Evolutionary conservation across 2,888 invertebrate genomes (phyloP).

Genomic region (Acrobasis repandana): DNA sequence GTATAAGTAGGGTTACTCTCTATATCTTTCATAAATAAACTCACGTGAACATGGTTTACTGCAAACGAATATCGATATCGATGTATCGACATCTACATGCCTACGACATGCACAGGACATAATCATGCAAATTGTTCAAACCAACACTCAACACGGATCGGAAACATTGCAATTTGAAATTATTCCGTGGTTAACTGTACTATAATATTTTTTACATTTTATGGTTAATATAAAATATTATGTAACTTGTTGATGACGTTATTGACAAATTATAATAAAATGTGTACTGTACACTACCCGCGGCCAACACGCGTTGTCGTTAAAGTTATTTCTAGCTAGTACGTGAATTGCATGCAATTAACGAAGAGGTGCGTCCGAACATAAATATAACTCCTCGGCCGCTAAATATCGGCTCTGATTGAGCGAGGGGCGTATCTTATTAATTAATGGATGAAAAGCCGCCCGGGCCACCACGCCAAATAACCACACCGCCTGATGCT

Average conservation of each 20-base stretch:
- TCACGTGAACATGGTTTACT: neutral
- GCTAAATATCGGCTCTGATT: slow-evolving; percentile 71
- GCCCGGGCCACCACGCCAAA: slow-evolving; percentile 66
- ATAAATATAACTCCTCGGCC: slow-evolving; percentile 67
- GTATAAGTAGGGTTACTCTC: neutral
- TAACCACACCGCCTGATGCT: slow-evolving; percentile 65
- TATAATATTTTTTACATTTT: slow-evolving; percentile 23
- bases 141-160: slow-evolving; percentile 32
- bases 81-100: slow-evolving; percentile 21
- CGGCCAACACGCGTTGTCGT: slow-evolving; percentile 55
- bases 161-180: slow-evolving; percentile 32
- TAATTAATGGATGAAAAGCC: slow-evolving; percentile 77
- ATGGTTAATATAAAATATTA: slow-evolving; percentile 23
- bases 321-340: slow-evolving; percentile 60
- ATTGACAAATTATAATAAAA: slow-evolving; percentile 28
- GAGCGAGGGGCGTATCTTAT: slow-evolving; percentile 74
- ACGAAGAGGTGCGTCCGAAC: slow-evolving; percentile 66
- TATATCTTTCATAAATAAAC: neutral
- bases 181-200: slow-evolving; percentile 31
- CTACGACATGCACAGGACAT: slow-evolving; percentile 25
- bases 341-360: slow-evolving; percentile 73
- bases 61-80: slow-evolving; percentile 19
- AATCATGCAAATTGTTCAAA: slow-evolving; percentile 33
- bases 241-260: slow-evolving; percentile 34
- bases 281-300: slow-evolving; percentile 32